Evolutionary conservation across 2,113 vertebrate species (phyloP).

Genomic region (Isurus oxyrinchus): DNA sequence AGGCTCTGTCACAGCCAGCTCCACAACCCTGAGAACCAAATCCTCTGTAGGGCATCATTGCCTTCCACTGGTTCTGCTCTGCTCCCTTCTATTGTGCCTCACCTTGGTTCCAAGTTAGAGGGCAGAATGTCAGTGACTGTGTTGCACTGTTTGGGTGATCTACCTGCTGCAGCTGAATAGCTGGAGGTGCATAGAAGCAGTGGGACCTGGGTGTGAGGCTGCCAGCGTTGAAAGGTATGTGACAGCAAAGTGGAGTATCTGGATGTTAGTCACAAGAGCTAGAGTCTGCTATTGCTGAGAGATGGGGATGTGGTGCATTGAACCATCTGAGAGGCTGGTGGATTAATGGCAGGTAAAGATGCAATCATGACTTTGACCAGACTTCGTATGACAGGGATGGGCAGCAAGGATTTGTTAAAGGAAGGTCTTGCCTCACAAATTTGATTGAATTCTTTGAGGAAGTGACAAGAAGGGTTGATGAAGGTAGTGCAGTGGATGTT

Average conservation of each 20-base stretch:
- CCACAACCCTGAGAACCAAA: neutral
- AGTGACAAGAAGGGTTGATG: no score
- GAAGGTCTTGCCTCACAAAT: no score
- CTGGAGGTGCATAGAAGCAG: neutral
- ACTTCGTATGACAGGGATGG: neutral
- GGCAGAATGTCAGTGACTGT: neutral
- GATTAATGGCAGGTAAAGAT: neutral
- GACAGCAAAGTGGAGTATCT: neutral
- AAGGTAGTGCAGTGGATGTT: no score
- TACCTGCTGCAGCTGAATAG: neutral
- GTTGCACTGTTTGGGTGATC: neutral
- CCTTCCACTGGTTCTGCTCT: neutral
- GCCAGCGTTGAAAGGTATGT: neutral
- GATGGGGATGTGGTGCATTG: neutral
- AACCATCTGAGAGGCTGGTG: no score
- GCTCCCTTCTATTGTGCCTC: neutral
- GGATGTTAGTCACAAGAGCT: neutral
- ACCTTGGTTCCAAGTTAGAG: neutral
- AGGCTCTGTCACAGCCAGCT: neutral
- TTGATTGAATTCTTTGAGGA: no score
- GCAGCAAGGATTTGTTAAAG: no score
- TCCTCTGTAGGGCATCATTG: neutral
- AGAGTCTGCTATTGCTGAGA: neutral
- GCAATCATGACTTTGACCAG: neutral
- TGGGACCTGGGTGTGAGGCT: neutral